phyloP scores from a whole-genome alignment of 2,888 invertebrate species.

The Euplexia lucipara region DNA sequence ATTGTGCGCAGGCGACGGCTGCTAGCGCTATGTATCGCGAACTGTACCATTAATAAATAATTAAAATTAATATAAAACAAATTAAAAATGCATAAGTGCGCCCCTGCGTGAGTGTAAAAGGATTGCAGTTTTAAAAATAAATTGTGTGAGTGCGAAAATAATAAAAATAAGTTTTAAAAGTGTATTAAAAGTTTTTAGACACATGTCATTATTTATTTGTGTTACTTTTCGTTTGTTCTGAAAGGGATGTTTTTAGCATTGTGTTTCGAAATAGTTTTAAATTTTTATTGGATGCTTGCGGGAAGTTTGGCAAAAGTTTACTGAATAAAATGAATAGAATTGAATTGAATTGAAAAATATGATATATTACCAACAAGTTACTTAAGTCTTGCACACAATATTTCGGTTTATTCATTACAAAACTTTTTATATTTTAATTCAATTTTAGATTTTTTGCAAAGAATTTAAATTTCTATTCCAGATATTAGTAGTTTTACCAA shows the following conservation, averaged over 20 bases:
- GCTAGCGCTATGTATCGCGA: constrained; percentile 69
- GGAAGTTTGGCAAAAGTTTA: constrained; percentile 20
- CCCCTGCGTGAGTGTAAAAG: constrained; percentile 66
- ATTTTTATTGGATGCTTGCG: background rate
- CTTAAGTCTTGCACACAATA: background rate
- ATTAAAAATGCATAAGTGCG: constrained; percentile 68
- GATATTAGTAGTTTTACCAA: constrained; percentile 37
- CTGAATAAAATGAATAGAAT: constrained; percentile 20
- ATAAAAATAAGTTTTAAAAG: constrained; percentile 27
- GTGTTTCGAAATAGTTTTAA: constrained; percentile 17
- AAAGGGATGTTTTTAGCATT: constrained; percentile 14
- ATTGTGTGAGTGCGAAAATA: constrained; percentile 49
- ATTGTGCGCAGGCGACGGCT: constrained; percentile 73
- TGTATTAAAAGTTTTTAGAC: constrained; percentile 33
- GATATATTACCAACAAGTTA: background rate
- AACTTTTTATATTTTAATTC: background rate
- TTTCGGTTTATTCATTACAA: background rate
- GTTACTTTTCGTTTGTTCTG: constrained; percentile 11
- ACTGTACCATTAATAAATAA: constrained; percentile 58
- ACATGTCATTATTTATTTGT: constrained; percentile 31
- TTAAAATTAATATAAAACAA: constrained; percentile 12
- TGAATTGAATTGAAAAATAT: background rate
- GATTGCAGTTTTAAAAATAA: constrained; percentile 61
- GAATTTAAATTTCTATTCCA: constrained; percentile 22
- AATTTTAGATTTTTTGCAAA: background rate